phyloP scores from a whole-genome alignment of 2,888 invertebrate species.

The Sarcophaga rosellei region DNA sequence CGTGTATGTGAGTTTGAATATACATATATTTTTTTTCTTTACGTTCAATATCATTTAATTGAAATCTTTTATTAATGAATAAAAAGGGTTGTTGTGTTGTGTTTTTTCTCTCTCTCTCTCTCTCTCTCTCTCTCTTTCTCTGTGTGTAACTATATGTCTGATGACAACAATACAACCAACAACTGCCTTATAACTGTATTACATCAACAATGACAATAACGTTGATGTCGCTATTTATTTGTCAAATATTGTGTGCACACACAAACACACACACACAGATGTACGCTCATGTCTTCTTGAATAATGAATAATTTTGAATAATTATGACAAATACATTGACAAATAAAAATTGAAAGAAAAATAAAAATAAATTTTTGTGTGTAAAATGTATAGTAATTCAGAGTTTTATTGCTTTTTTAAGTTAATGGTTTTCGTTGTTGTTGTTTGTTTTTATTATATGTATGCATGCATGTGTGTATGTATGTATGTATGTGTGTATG shows the following conservation, averaged over 20 bases:
- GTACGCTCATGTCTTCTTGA: too few relatives aligned
- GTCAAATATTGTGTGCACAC: neutral
- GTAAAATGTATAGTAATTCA: conserved; percentile 66
- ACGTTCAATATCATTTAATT: conserved; percentile 64
- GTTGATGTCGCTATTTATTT: neutral
- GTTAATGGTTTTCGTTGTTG: conserved; percentile 8
- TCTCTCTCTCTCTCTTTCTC: neutral
- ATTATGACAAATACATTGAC: conserved; percentile 62
- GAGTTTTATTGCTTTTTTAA: conserved; percentile 60
- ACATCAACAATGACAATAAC: neutral
- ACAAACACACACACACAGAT: neutral
- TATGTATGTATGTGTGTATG: neutral
- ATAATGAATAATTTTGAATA: conserved; percentile 34
- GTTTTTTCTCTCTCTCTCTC: too few relatives aligned
- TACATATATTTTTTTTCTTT: conserved; percentile 29
- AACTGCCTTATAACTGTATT: neutral
- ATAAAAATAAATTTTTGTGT: conserved; percentile 23
- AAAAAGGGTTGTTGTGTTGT: conserved; percentile 54
- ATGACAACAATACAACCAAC: conserved; percentile 1
- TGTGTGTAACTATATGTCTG: neutral
- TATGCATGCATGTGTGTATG: neutral
- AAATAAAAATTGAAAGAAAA: neutral
- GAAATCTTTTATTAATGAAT: conserved; percentile 59
- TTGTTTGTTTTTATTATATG: conserved; percentile 12
- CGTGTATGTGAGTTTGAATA: neutral